Conservation (phyloP, 2,797 vertebrate species). For the Mastacembelus armatus region DNA sequence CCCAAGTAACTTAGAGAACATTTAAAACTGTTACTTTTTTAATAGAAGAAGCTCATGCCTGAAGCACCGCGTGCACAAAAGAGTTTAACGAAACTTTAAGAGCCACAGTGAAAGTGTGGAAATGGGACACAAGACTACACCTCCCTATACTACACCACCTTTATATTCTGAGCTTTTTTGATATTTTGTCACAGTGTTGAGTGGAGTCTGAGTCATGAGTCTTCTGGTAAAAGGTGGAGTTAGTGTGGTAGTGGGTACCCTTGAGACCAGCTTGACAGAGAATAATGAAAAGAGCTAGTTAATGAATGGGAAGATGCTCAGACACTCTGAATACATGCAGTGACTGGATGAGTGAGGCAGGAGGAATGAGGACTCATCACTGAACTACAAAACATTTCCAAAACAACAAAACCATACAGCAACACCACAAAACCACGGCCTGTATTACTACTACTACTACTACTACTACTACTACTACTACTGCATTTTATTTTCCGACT, state of each 20-base stretch:
- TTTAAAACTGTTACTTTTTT: neutral
- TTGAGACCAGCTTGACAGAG: neutral
- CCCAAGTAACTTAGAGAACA: neutral
- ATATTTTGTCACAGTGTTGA: neutral
- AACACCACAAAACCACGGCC: neutral
- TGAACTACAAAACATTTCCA: neutral
- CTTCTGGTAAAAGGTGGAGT: neutral
- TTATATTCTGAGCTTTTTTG: neutral
- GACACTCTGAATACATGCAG: neutral
- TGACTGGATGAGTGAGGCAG: neutral
- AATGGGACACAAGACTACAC: neutral
- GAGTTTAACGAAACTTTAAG: neutral
- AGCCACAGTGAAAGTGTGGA: neutral
- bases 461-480: no score
- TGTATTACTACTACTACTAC: no score
- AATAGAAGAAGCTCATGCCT: neutral
- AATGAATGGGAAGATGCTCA: neutral
- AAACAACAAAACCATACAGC: neutral
- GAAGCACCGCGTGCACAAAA: neutral
- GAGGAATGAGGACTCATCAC: neutral
- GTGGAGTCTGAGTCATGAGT: no score
- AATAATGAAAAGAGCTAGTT: neutral
- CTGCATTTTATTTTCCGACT: neutral
- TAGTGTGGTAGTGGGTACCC: neutral
- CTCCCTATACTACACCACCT: no score